These are phyloP conservation scores for Misgurnus mizolepis DNA, from an alignment of 2,113 vertebrate genomes.

Conservation along the genomic window DNA sequence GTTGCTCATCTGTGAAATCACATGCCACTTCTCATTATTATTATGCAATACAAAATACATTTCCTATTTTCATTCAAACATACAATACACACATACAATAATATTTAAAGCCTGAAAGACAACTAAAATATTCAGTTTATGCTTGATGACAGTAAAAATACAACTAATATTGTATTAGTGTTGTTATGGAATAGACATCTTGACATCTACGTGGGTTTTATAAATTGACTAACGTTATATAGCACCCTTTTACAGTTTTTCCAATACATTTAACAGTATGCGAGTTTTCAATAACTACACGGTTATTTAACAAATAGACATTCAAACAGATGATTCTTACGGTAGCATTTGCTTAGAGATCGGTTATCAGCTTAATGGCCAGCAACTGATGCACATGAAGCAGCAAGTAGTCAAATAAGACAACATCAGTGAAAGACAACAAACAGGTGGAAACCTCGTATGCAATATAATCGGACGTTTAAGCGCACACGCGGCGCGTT, in stretches of 20 bases:
- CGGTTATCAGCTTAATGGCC: background rate
- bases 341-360: background rate
- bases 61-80: background rate
- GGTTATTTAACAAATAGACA: background rate
- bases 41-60: background rate
- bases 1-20: constrained; percentile 87
- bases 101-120: no score
- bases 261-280: background rate
- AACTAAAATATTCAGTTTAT: background rate
- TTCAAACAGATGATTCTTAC: background rate
- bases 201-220: background rate
- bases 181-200: background rate
- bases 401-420: background rate
- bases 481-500: background rate
- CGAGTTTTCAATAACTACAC: no score
- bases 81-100: background rate
- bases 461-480: background rate
- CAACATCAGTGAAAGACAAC: background rate
- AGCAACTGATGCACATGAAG: background rate
- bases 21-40: background rate
- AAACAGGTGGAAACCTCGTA: background rate
- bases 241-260: background rate
- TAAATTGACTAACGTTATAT: background rate
- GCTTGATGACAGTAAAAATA: background rate
- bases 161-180: background rate